Percentiles rank a stretch among this genome's conserved stretches.
phyloP scores from a whole-genome alignment of 2,888 invertebrate genomes.

The Phymatocera aterrima region DNA sequence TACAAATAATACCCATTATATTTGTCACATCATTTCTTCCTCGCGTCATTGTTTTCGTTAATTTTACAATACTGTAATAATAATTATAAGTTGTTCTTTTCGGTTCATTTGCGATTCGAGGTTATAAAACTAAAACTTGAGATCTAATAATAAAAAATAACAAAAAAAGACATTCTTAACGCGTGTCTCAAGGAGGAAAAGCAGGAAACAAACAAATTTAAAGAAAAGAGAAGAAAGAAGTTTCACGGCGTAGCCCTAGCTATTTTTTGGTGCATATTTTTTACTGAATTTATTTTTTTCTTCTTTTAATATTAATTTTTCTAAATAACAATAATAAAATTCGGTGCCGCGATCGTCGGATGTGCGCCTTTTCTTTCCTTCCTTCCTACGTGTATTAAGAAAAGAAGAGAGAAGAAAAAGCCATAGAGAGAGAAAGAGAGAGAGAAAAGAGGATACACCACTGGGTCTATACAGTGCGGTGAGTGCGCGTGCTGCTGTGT shows the following conservation, averaged over 20 bases:
- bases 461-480: background rate
- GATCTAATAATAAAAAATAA: background rate
- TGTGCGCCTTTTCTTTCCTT: constrained; percentile 1
- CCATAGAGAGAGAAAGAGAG: background rate
- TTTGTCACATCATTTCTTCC: background rate
- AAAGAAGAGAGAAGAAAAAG: background rate
- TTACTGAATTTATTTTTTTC: background rate
- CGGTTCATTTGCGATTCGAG: constrained; percentile 5
- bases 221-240: background rate
- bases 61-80: too few relatives aligned
- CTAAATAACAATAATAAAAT: background rate
- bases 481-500: constrained; percentile 47
- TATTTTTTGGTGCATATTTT: constrained; percentile 1
- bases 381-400: background rate
- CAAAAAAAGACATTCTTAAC: too few relatives aligned
- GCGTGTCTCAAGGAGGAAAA: too few relatives aligned
- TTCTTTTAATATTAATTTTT: too few relatives aligned
- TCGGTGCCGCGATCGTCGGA: background rate
- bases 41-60: background rate
- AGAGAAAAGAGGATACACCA: background rate
- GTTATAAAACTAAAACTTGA: background rate
- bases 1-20: background rate
- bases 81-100: background rate
- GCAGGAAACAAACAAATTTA: background rate
- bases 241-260: background rate